Conservation (phyloP, 2,113 vertebrate species). For the Bubalus kerabau region DNA sequence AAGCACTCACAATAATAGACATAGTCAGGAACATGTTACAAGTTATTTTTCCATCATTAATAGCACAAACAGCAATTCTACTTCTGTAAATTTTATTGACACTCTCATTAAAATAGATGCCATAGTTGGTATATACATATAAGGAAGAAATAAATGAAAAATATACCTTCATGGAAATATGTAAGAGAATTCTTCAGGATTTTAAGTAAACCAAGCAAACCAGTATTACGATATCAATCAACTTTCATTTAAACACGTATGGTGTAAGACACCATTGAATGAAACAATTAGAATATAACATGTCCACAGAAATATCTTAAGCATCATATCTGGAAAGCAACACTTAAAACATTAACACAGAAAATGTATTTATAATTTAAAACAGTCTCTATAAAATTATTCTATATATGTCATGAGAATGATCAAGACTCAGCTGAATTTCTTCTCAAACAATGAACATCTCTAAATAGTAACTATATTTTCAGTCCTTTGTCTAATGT, state of each 20-base stretch:
- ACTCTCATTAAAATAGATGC: not conserved
- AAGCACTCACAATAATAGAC: not conserved
- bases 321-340: conserved; percentile 3
- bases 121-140: not conserved
- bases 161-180: not conserved
- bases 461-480: conserved; percentile 47
- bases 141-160: not conserved
- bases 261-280: not conserved
- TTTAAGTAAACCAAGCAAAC: conserved; percentile 10
- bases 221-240: not conserved
- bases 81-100: not conserved
- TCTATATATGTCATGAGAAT: not conserved
- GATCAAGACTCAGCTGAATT: not conserved
- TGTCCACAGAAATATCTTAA: conserved; percentile 6
- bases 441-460: conserved; percentile 32
- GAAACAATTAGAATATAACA: not conserved
- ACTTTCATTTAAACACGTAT: not conserved
- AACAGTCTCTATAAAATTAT: conserved; percentile 2
- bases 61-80: not conserved
- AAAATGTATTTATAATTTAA: not conserved
- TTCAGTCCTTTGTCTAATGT: not conserved
- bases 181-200: not conserved
- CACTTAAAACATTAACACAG: not conserved
- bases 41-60: not conserved
- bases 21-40: not conserved